phyloP scores from a whole-genome alignment of 2,113 vertebrate genomes.

The Felis catus region DNA sequence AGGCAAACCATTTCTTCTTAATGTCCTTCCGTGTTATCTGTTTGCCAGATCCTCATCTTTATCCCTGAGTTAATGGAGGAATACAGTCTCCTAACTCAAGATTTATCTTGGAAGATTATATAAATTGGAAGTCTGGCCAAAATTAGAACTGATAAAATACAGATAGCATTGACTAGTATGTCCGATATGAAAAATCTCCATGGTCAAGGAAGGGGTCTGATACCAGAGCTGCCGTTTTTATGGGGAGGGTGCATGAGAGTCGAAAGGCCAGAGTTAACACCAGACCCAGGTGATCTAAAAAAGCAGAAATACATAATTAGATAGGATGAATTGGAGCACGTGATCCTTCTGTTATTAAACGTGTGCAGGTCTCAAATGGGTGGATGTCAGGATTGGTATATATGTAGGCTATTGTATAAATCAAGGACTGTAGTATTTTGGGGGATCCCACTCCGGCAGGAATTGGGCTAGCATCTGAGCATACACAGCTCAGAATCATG shows the following conservation, averaged over 20 bases:
- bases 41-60: neutral
- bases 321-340: neutral
- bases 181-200: neutral
- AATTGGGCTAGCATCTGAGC: neutral
- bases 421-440: neutral
- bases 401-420: neutral
- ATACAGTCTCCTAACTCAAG: neutral
- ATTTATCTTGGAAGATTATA: neutral
- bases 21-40: neutral
- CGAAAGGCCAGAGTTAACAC: neutral
- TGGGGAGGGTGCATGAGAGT: neutral
- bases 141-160: neutral
- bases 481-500: neutral
- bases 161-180: neutral
- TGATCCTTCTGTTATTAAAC: neutral
- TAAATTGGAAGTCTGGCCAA: neutral
- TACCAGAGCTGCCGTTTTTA: neutral
- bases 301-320: neutral
- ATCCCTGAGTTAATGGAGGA: neutral
- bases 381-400: neutral
- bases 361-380: neutral
- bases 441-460: neutral
- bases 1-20: neutral
- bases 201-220: neutral
- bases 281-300: neutral